A percentile compares a stretch with the other conserved stretches of the same genome.
phyloP scores from a whole-genome alignment of 2,113 vertebrate species.

The Rhombomys opimus region DNA sequence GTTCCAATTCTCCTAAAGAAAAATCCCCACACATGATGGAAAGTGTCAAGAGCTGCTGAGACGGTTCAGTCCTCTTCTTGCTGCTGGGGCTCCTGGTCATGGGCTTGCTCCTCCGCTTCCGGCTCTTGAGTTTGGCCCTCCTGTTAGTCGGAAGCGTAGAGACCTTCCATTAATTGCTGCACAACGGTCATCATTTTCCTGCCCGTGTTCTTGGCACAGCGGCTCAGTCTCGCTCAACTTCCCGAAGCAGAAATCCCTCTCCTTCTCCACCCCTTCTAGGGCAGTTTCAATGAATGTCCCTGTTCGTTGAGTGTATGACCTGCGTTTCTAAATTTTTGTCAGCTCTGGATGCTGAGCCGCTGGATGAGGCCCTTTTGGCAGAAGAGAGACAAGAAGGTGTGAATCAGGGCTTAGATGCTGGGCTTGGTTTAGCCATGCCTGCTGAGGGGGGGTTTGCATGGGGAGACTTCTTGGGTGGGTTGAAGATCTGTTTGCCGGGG shows the following conservation, averaged over 20 bases:
- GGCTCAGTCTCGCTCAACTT: slow-evolving; percentile 98
- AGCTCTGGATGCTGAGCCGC: slow-evolving; percentile 92
- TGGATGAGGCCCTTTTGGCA: slow-evolving; percentile 94
- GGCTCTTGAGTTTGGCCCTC: slow-evolving; percentile 93
- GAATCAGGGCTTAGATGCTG: slow-evolving; percentile 94
- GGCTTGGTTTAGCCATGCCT: slow-evolving; percentile 94
- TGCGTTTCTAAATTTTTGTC: slow-evolving; percentile 99
- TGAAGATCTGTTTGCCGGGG: slow-evolving; percentile 99
- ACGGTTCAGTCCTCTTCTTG: slow-evolving; percentile 97
- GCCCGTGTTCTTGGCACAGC: slow-evolving; percentile 96
- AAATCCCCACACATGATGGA: slow-evolving; percentile 92
- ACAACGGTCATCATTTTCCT: slow-evolving; percentile 94
- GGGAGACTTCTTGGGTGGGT: slow-evolving; percentile 98
- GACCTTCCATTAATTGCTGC: slow-evolving; percentile 96
- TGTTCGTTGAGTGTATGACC: slow-evolving; percentile 96
- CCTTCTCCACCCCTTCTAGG: slow-evolving; percentile 98
- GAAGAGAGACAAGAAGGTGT: slow-evolving; percentile 98
- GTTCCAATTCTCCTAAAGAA: slow-evolving; percentile 91
- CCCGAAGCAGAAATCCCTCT: slow-evolving; percentile 99
- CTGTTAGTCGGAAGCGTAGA: slow-evolving; percentile 96
- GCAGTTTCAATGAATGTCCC: slow-evolving; percentile 97
- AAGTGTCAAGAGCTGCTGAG: slow-evolving; percentile 84
- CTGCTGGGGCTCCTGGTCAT: slow-evolving; percentile 92
- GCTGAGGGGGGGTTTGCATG: slow-evolving; percentile 96
- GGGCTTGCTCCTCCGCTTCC: slow-evolving; percentile 91